phyloP scores from a whole-genome alignment of 2,113 vertebrate species.

The Xiphias gladius region DNA sequence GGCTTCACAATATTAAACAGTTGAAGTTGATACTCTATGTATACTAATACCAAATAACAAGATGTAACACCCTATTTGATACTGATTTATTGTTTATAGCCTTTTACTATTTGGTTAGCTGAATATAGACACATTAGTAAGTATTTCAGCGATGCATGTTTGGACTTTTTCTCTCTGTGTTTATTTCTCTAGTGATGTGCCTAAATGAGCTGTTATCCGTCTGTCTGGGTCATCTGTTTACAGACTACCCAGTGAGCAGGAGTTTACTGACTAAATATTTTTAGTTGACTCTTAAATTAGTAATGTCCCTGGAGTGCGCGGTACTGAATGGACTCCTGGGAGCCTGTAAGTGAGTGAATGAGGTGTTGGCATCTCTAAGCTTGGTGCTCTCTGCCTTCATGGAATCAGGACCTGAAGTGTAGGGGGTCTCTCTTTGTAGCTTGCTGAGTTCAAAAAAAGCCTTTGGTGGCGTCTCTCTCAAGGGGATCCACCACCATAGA shows the following conservation, averaged over 20 bases:
- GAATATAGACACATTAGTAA: not conserved
- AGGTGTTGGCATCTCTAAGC: constrained; percentile 41
- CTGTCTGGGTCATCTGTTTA: too few species aligned
- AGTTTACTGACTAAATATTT: constrained; percentile 13
- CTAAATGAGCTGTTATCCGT: constrained; percentile 4
- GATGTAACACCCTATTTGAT: not conserved
- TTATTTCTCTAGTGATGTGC: not conserved
- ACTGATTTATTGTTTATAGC: not conserved
- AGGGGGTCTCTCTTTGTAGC: constrained; percentile 77
- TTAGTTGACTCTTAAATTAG: constrained; percentile 40
- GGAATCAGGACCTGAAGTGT: constrained; percentile 47
- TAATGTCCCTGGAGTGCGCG: constrained; percentile 11
- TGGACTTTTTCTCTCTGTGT: not conserved
- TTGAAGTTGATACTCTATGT: not conserved
- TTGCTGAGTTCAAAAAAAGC: constrained; percentile 80
- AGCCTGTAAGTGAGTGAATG: constrained; percentile 51
- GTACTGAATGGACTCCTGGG: constrained; percentile 47
- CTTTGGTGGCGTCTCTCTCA: constrained; percentile 70
- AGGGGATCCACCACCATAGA: constrained; percentile 56
- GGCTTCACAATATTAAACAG: not conserved
- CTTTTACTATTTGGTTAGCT: not conserved
- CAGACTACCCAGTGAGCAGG: not conserved
- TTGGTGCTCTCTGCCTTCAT: constrained; percentile 51
- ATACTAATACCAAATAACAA: not conserved
- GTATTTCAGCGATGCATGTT: not conserved